Percentiles rank a stretch among this genome's conserved stretches.
Evolutionary conservation across 2,113 vertebrate genomes (phyloP).

Genomic region (Caracal caracal): DNA sequence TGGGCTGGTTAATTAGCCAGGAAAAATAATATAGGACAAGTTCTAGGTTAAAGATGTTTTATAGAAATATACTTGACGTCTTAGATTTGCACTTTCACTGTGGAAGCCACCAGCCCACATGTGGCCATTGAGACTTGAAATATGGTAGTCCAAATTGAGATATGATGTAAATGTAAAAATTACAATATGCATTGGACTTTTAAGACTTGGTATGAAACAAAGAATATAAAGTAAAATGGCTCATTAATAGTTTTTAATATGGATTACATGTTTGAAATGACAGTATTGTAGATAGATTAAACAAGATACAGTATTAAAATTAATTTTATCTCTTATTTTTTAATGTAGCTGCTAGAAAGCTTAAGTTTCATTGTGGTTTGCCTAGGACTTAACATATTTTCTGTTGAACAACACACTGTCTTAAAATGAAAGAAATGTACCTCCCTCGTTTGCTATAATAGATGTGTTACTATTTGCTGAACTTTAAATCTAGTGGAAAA

Average conservation of each 20-base stretch:
- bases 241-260: not conserved
- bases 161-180: not conserved
- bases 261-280: not conserved
- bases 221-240: not conserved
- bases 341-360: not conserved
- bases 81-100: not conserved
- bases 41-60: not conserved
- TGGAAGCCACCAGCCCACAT: not conserved
- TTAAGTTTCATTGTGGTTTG: not conserved
- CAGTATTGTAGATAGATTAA: not conserved
- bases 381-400: not conserved
- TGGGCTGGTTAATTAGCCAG: not conserved
- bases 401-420: not conserved
- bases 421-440: constrained; percentile 1
- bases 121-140: not conserved
- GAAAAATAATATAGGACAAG: not conserved
- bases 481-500: not conserved
- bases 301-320: not conserved
- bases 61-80: not conserved
- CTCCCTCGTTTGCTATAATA: not conserved
- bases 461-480: not conserved
- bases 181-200: not conserved
- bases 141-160: not conserved
- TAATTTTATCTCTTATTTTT: not conserved
- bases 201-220: not conserved